Percentiles rank a stretch among this genome's conserved stretches.
Conservation (phyloP, 2,113 vertebrate genomes). For the Tonatia bakeri region DNA sequence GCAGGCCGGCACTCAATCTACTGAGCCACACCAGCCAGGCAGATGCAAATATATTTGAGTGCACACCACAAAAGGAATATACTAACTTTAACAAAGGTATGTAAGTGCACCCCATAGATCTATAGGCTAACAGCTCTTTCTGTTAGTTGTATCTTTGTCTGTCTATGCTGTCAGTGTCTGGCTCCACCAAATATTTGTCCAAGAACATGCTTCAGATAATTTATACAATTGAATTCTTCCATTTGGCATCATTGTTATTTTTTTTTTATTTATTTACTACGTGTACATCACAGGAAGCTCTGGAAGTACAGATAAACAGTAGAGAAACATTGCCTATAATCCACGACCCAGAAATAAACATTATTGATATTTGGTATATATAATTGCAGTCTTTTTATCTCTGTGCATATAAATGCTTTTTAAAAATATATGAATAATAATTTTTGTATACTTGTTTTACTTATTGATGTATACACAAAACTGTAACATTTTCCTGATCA, state of each 20-base stretch:
- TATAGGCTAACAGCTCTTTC: neutral
- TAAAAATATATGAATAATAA: neutral
- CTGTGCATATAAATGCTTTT: neutral
- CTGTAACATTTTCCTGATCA: neutral
- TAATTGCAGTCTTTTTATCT: neutral
- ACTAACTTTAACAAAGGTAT: neutral
- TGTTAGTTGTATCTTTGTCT: neutral
- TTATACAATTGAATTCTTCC: neutral
- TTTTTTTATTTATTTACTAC: neutral
- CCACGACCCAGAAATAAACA: neutral
- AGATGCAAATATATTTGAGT: neutral
- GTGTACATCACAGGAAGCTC: neutral
- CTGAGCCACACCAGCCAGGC: no score
- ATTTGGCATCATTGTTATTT: neutral
- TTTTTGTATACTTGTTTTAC: constrained; percentile 17
- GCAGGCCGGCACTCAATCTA: no score
- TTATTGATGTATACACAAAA: neutral
- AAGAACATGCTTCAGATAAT: neutral
- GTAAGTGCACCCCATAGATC: neutral
- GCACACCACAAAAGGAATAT: neutral
- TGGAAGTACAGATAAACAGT: neutral
- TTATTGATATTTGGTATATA: neutral
- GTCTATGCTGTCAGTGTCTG: neutral
- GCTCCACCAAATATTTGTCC: neutral
- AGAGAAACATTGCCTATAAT: neutral